These are phyloP conservation scores for Ceratothoa steindachneri DNA, from an alignment of 2,888 invertebrate species.

Conservation along the genomic window DNA sequence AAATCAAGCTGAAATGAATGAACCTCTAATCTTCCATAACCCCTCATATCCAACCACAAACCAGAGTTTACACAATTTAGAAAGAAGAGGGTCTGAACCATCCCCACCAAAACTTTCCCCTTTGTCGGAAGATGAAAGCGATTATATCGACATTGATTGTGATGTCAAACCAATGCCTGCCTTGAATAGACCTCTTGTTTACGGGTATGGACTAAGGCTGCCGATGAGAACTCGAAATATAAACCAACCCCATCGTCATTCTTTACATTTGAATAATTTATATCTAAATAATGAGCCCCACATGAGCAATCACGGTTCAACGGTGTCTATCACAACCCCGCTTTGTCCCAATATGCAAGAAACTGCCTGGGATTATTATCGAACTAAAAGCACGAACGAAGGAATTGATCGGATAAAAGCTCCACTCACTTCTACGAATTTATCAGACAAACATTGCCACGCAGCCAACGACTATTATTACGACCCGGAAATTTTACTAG, in stretches of 20 bases:
- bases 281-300: background rate
- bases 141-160: constrained; percentile 25
- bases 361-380: background rate
- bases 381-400: background rate
- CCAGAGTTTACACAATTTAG: too few species aligned
- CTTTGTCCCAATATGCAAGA: background rate
- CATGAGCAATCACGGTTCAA: background rate
- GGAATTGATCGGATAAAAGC: background rate
- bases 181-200: constrained; percentile 31
- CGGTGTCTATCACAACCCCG: background rate
- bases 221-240: background rate
- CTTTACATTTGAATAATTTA: background rate
- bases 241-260: background rate
- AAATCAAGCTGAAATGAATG: background rate
- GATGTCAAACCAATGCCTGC: constrained; percentile 35
- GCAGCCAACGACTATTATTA: constrained; percentile 16
- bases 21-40: background rate
- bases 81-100: background rate
- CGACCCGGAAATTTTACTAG: constrained; percentile 32
- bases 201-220: constrained; percentile 29
- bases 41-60: background rate
- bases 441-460: background rate
- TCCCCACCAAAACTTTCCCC: background rate
- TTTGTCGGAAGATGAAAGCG: background rate
- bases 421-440: background rate